Evolutionary conservation across 2,113 vertebrate genomes (phyloP), one percentile per base, ranked within the genome.

Genomic region (Mesoclemmys tuberculata): DNA sequence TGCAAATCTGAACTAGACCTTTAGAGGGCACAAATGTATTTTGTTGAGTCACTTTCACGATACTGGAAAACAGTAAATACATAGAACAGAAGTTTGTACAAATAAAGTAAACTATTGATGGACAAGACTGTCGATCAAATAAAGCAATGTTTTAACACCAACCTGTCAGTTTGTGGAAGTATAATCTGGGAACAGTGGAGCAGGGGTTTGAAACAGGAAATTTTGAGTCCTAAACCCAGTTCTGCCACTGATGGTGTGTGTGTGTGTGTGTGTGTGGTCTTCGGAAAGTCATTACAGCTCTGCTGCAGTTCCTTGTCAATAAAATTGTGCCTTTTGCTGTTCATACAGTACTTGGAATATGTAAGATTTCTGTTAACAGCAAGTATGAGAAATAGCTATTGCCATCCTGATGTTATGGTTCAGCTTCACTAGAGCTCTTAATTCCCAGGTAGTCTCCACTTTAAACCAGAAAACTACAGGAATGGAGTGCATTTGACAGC

Each of bases 121-220:
- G n/a, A n/a, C n/a, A 22, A 22, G 64, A 38, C 35, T 56, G 55
- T 64, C 27, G 16, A n/a, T 35, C 61, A n/a, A 22, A n/a, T 16
- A 71, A 71, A 71, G 51, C 51, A 52, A 52, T 52, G 51, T 8
- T 31, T 2, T 5, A 74, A 38, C 48, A 68, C 61, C 41, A 44
- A 80, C 46, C 6, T 10, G 26, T 41, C 26, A 78, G 54, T 38
- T 22, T 35, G 88, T 10, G 29, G 90, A 61, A 54, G 55, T 2
- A 0, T 12, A 0, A 5, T 5, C 11, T 14, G 85, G 64, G 44
- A 8, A 38, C 13, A 0, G 0, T 5, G 46, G 27, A 1, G 51
- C 1, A 1, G 13, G 51, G 11, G 16, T 11, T 44, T 11, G 4
- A 19, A 77, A 5, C 10, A 11, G 54, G 27, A n/a, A 41, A 11